These are phyloP conservation scores for Megaceryle maxima DNA, from an alignment of 2,113 vertebrate species.

Conservation along the genomic window DNA sequence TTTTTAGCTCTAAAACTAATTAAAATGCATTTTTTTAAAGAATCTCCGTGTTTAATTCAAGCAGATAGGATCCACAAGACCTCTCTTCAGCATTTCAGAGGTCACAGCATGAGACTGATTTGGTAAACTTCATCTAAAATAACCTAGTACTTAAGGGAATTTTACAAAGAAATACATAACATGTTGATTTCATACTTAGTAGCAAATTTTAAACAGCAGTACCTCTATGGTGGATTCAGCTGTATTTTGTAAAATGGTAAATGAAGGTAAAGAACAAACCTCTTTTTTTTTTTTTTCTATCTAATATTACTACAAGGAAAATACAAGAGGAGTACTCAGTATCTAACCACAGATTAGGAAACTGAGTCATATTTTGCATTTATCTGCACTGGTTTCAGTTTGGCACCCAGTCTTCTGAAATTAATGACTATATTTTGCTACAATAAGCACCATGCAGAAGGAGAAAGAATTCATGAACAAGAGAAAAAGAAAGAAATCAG, in stretches of 20 bases:
- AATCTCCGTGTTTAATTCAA: slow-evolving; percentile 26
- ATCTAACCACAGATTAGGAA: background rate
- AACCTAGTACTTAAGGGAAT: background rate
- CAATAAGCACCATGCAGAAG: background rate
- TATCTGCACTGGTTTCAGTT: background rate
- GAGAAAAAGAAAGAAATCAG: background rate
- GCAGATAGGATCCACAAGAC: background rate
- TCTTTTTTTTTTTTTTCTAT: background rate
- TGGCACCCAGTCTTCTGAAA: background rate
- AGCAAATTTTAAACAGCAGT: background rate
- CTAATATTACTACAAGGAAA: background rate
- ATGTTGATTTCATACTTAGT: background rate
- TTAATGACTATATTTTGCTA: background rate
- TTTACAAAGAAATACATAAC: background rate
- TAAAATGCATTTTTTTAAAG: slow-evolving; percentile 51
- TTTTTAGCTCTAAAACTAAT: slow-evolving; percentile 45
- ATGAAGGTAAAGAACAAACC: background rate
- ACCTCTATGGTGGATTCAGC: background rate
- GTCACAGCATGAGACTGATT: slow-evolving; percentile 45
- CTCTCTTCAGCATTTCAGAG: slow-evolving; percentile 29
- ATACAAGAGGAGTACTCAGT: background rate
- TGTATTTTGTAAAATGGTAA: background rate
- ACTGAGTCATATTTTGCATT: background rate
- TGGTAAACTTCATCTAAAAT: slow-evolving; percentile 28
- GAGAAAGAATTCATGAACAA: background rate